phyloP scores from a whole-genome alignment of 2,888 invertebrate genomes.

The Drosophila nr. perissopoda region DNA sequence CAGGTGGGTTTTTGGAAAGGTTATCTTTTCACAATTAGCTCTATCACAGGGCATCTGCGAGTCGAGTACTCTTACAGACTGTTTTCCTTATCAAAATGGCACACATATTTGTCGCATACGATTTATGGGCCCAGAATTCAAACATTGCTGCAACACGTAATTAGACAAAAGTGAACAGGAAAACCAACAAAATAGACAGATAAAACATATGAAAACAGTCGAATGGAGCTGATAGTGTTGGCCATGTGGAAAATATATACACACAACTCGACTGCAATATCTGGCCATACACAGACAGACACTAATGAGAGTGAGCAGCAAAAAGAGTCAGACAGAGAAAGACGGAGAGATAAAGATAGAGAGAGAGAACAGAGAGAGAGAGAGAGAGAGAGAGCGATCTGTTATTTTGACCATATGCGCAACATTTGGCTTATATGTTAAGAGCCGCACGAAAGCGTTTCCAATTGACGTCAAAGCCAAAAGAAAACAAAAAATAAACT shows the following conservation, averaged over 20 bases:
- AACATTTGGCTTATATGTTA: constrained; percentile 31
- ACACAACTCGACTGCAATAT: background rate
- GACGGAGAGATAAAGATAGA: background rate
- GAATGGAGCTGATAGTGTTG: constrained; percentile 26
- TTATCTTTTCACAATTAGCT: too few relatives aligned
- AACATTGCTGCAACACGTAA: constrained; percentile 36
- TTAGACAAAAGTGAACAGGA: constrained; percentile 45
- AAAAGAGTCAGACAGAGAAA: background rate
- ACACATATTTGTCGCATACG: constrained; percentile 52
- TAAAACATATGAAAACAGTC: constrained; percentile 7
- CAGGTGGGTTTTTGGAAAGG: background rate
- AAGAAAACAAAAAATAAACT: constrained; percentile 11
- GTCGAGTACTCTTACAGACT: background rate
- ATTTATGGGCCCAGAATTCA: constrained; percentile 52
- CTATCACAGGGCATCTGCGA: background rate
- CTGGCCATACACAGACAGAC: background rate
- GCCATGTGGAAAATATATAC: constrained; percentile 33
- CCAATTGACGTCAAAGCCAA: constrained; percentile 55
- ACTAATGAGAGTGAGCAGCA: too few relatives aligned
- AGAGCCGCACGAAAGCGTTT: constrained; percentile 32
- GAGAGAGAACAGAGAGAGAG: background rate
- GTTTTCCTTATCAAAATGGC: constrained; percentile 68
- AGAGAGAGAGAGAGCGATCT: background rate
- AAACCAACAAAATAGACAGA: constrained; percentile 19
- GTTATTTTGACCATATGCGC: constrained; percentile 48